Evolutionary conservation across 2,797 vertebrate species (phyloP).

Genomic region (Chiroxiphia lanceolata): DNA sequence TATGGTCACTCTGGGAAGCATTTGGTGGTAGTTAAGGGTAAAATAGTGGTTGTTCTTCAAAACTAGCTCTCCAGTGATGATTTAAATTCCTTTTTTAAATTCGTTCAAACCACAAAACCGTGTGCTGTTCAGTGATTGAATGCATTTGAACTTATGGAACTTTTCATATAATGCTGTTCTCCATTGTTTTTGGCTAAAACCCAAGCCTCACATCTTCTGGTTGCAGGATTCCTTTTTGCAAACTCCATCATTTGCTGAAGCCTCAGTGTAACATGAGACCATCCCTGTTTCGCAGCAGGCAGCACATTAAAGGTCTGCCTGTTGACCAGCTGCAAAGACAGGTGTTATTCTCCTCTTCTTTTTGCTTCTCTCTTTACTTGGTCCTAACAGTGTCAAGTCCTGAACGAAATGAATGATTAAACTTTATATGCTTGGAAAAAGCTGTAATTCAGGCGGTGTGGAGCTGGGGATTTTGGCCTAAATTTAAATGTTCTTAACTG

Average conservation of each 20-base stretch:
- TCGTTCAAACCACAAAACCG: constrained; percentile 58
- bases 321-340: constrained; percentile 78
- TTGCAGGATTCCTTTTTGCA: constrained; percentile 77
- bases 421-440: background rate
- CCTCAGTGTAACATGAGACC: constrained; percentile 71
- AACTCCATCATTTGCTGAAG: constrained; percentile 67
- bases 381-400: constrained; percentile 4
- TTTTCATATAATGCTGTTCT: constrained; percentile 73
- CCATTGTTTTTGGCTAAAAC: constrained; percentile 75
- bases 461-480: background rate
- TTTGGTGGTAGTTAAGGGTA: constrained; percentile 55
- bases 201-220: constrained; percentile 79
- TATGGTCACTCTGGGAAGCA: constrained; percentile 26
- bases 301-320: constrained; percentile 71
- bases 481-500: background rate
- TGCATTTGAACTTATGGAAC: constrained; percentile 69
- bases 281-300: constrained; percentile 70
- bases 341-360: constrained; percentile 70
- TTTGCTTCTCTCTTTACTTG: constrained; percentile 39
- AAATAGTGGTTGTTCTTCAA: constrained; percentile 51
- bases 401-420: constrained; percentile 6
- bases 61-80: constrained; percentile 64
- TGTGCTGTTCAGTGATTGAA: constrained; percentile 62
- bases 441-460: background rate
- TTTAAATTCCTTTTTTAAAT: constrained; percentile 53